Percentiles rank a stretch among this genome's conserved stretches.
Conservation (phyloP, 2,113 vertebrate genomes). For the Delphinapterus leucas region DNA sequence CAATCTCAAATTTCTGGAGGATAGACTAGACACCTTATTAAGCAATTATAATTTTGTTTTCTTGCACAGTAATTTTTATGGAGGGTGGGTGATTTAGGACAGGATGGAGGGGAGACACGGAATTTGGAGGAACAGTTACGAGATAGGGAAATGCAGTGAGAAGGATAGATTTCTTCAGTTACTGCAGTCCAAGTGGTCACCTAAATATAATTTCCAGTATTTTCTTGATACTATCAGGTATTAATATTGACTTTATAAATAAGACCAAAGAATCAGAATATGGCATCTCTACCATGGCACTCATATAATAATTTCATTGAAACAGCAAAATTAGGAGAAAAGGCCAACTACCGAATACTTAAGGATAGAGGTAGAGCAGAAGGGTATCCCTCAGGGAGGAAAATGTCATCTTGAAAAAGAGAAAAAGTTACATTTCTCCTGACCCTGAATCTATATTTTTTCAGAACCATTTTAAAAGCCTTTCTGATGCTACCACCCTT, state of each 20-base stretch:
- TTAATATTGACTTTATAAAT: not conserved
- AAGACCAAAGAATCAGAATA: not conserved
- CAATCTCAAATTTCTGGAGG: not conserved
- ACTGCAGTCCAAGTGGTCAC: not conserved
- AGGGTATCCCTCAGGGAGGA: not conserved
- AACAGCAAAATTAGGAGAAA: not conserved
- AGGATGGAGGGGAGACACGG: not conserved
- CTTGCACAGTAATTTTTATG: not conserved
- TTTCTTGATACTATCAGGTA: not conserved
- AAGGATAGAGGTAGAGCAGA: not conserved
- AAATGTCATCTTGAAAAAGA: conserved; percentile 21
- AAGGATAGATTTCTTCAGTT: not conserved
- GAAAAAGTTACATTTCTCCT: conserved; percentile 61
- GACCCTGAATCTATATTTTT: conserved; percentile 63
- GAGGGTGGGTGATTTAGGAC: not conserved
- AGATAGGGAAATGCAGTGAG: not conserved
- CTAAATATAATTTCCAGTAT: not conserved
- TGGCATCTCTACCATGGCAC: conserved; percentile 5
- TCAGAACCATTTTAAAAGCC: conserved; percentile 72
- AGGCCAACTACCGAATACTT: not conserved
- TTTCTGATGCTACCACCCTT: conserved; percentile 65
- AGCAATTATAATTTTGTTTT: not conserved
- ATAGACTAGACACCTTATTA: not conserved
- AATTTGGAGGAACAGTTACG: not conserved
- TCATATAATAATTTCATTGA: conserved; percentile 37